Evolutionary conservation across 2,113 vertebrate genomes (phyloP).

Genomic region (Tachysurus fulvidraco): DNA sequence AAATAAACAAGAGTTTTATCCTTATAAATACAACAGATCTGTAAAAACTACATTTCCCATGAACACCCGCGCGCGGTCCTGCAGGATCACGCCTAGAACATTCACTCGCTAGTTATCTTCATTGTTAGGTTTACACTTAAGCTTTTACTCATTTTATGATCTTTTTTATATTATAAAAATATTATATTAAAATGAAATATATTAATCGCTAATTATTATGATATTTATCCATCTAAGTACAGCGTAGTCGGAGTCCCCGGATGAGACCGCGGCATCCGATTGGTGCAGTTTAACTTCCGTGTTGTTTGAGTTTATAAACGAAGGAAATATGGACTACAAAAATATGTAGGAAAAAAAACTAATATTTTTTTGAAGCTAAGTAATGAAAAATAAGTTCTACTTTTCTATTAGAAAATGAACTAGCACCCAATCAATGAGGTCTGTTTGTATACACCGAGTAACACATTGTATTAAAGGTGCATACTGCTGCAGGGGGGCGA

Average conservation of each 20-base stretch:
- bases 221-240: not conserved
- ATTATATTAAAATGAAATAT: no score
- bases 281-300: not conserved
- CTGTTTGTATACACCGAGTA: not conserved
- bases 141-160: not conserved
- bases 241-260: not conserved
- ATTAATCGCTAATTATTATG: not conserved
- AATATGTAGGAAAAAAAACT: not conserved
- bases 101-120: not conserved
- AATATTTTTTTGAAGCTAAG: not conserved
- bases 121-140: not conserved
- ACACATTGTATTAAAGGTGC: not conserved
- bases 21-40: not conserved
- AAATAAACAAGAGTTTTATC: not conserved
- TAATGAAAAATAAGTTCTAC: not conserved
- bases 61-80: not conserved
- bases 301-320: not conserved
- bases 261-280: not conserved
- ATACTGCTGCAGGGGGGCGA: no score
- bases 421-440: not conserved
- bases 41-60: slow-evolving; percentile 7
- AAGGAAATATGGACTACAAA: not conserved
- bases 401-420: not conserved
- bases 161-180: not conserved
- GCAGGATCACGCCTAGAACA: not conserved